Evolutionary conservation across 2,888 invertebrate species (phyloP), one percentile per base, ranked within the genome.

Genomic region (Lithophane semibrunnea): DNA sequence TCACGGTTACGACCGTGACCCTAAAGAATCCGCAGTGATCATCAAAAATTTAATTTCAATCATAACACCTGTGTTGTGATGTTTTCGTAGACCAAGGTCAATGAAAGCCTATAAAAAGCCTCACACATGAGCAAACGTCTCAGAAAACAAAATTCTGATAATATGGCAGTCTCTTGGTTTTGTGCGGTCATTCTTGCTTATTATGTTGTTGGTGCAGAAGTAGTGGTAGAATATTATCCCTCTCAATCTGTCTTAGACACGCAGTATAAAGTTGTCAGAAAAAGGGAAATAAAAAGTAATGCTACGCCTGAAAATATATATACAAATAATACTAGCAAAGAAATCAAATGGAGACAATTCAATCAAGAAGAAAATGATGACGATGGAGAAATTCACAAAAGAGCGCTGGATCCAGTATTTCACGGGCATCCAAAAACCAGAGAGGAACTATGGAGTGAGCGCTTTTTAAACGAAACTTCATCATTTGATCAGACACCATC

Each of bases 351-450:
- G 69, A 81, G 83, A 49, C 58, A 73, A 8, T 86, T 88, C 61
- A 78, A 79, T 60, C 49, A 68, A 52, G 49, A 73, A 24, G n/a
- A 67, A 56, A 75, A 85, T 64, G 3, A 74, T 52, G 49, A 63
- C 13, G 37, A 81, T 52, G 75, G 74, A 58, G 63, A 76, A 65
- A 75, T 80, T 21, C 64, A 64, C 1, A 92, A 91, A 89, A 94
- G 97, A 76, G 94, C 94, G 8, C 86, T 94, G 18, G 97, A 97
- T 89, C 92, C 97, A 5, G 95, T 95, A 12, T 97, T 97, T 86
- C 93, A 93, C 65, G 97, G 97, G 0, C 94, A 97, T 85, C 97
- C 97, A 0, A 97, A 97, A 92, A 96, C 97, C 0, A 96, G 94
- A 77, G 96, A 97, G 87, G 97, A 97, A 83, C 84, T 97, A 42